A percentile compares a stretch with the other conserved stretches of the same genome.
Conservation (phyloP, 1,140 invertebrate genomes). For the Goniozus legneri region DNA sequence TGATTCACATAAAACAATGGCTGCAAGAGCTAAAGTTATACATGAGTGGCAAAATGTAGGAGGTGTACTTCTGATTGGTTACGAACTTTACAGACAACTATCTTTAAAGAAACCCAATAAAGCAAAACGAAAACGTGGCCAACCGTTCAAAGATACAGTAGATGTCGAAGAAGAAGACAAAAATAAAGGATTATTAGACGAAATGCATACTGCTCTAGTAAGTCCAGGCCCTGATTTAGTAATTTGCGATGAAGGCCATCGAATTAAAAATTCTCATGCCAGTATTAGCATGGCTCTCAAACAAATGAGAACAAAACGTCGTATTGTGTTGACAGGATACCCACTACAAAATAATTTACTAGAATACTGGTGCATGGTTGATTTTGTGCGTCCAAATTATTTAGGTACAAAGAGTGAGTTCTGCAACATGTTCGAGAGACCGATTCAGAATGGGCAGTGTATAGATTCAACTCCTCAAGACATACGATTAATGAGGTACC, state of each 20-base stretch:
- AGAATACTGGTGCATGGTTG: constrained; percentile 97
- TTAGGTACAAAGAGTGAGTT: constrained; percentile 91
- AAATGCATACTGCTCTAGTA: constrained; percentile 82
- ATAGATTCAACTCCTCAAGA: constrained; percentile 89
- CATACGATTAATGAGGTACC: constrained; percentile 82
- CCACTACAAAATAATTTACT: constrained; percentile 94
- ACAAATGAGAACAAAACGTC: constrained; percentile 83
- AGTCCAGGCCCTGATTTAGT: constrained; percentile 92
- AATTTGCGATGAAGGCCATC: constrained; percentile 93
- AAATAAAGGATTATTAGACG: constrained; percentile 81
- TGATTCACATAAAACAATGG: constrained; percentile 89
- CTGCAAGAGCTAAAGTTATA: constrained; percentile 74
- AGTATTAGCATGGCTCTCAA: constrained; percentile 90
- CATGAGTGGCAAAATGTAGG: constrained; percentile 83
- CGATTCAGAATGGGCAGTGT: constrained; percentile 93
- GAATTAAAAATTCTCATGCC: constrained; percentile 95
- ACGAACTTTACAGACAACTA: constrained; percentile 91
- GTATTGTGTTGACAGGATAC: constrained; percentile 91
- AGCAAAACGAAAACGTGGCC: constrained; percentile 47
- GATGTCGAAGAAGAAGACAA: constrained; percentile 70
- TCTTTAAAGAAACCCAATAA: constrained; percentile 69
- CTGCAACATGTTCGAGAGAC: constrained; percentile 92
- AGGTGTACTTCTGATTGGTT: constrained; percentile 95
- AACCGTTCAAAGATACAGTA: constrained; percentile 44
- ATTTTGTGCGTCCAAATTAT: constrained; percentile 92